Base-by-base conservation (phyloP, 2,113 vertebrate genomes). In the Upupa epops region DNA sequence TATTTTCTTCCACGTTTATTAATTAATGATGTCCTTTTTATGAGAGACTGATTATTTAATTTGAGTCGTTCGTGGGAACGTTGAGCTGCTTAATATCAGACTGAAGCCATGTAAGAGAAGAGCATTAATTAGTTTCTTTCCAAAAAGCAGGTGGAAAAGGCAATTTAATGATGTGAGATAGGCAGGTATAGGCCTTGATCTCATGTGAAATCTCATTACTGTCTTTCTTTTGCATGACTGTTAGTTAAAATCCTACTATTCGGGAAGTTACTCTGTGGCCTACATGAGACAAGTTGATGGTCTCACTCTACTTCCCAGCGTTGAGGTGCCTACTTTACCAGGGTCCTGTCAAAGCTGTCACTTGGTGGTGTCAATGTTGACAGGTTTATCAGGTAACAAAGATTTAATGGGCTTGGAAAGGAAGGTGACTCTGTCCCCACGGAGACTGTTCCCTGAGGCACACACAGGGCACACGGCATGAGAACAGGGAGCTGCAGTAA, bases 1-100 rank as follows among this genome's bases (percentile, higher is more conserved):
- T 89, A 92, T 97, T 97, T 96, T 95, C 79, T 91, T 96, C 83
- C 63, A 95, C 94, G 84, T 96, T 96, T 95, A 94, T 98, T 97
- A 97, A 97, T 96, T 97, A 97, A 97, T 97, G 83, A 96, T 96
- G 97, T 90, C 76, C 37, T 88, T 85, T 96, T 96, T 93, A 88
- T 83, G 74, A 95, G 85, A 90, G 82, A 95, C 92, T 94, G 90
- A 97, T 97, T 96, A 95, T 96, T 94, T 91, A 83, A 96, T 95
- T 96, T 83, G 69, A 89, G 92, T 95, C 95, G 95, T 96, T 88
- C 83, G 59, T 92, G 82, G 75, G 77, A 97, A 96, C 80, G 83
- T 92, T 95, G 92, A 93, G 79, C 71, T 95, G 85, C 92, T 95
- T 96, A 95, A 91, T 88, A 93, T 70, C 56, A 89, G 65, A 76